Conservation (phyloP, 2,888 invertebrate genomes). For the Entomobrya multifasciata region DNA sequence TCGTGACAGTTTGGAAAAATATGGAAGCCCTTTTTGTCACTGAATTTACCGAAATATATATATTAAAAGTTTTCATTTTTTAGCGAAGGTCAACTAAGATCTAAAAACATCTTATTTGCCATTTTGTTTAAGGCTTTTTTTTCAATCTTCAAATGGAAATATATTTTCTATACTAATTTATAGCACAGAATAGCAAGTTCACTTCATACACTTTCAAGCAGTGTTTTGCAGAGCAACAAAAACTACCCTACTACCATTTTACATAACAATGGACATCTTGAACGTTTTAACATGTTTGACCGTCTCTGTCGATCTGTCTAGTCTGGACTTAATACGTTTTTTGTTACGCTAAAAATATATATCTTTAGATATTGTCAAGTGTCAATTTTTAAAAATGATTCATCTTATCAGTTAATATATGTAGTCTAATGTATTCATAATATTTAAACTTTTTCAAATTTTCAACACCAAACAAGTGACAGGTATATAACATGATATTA, state of each 20-base stretch:
- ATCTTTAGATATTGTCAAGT: constrained; percentile 14
- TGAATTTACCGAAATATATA: too few relatives aligned
- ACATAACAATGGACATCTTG: background rate
- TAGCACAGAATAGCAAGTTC: background rate
- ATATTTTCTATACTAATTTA: too few relatives aligned
- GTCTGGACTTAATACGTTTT: too few relatives aligned
- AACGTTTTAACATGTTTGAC: background rate
- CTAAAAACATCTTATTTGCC: background rate
- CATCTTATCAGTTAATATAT: too few relatives aligned
- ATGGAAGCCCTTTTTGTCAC: constrained; percentile 11
- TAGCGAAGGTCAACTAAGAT: background rate
- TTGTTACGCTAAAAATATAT: background rate
- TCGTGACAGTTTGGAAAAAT: constrained; percentile 32
- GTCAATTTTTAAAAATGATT: too few relatives aligned
- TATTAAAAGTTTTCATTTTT: constrained; percentile 20
- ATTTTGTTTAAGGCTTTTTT: constrained; percentile 19
- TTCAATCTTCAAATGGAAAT: too few relatives aligned
- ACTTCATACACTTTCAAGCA: too few relatives aligned
- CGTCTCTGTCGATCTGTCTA: too few relatives aligned
- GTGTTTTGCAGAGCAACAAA: too few relatives aligned
- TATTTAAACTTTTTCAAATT: too few relatives aligned
- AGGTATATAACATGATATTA: constrained; percentile 30
- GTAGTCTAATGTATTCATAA: too few relatives aligned
- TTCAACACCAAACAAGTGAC: too few relatives aligned
- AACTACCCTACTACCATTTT: background rate